These are phyloP conservation scores for Oceanodroma tethys DNA, from an alignment of 2,113 vertebrate genomes.

Conservation along the genomic window DNA sequence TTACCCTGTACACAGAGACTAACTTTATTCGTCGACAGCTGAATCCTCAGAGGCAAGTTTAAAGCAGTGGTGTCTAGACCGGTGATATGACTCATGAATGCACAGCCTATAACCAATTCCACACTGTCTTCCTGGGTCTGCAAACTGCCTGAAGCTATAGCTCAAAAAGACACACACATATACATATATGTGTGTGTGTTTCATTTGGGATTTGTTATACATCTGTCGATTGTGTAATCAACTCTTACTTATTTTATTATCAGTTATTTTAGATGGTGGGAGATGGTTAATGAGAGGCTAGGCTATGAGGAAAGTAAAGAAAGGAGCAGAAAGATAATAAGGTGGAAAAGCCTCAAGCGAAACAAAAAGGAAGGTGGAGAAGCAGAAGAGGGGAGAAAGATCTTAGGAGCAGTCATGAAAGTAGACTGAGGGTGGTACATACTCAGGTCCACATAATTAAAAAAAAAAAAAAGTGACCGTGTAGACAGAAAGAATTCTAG, in stretches of 20 bases:
- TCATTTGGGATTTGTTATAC: not conserved
- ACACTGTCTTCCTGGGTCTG: not conserved
- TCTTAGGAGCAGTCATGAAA: not conserved
- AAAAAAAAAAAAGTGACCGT: not conserved
- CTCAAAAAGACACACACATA: not conserved
- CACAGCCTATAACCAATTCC: not conserved
- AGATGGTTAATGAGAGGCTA: not conserved
- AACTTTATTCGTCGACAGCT: not conserved
- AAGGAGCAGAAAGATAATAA: not conserved
- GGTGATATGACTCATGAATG: conserved; percentile 32
- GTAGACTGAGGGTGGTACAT: not conserved
- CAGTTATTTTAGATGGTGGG: not conserved
- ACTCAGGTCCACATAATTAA: not conserved
- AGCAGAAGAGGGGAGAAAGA: not conserved
- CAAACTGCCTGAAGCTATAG: not conserved
- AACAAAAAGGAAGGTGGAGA: not conserved
- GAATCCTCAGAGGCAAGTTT: conserved; percentile 25
- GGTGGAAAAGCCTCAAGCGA: not conserved
- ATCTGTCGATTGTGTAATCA: not conserved
- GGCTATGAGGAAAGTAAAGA: not conserved
- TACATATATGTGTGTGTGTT: not conserved
- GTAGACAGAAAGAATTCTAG: not conserved
- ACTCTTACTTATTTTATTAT: not conserved
- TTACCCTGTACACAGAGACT: not conserved
- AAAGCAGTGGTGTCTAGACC: conserved; percentile 39